phyloP scores from a whole-genome alignment of 2,888 invertebrate genomes.

The Cenopis cana region DNA sequence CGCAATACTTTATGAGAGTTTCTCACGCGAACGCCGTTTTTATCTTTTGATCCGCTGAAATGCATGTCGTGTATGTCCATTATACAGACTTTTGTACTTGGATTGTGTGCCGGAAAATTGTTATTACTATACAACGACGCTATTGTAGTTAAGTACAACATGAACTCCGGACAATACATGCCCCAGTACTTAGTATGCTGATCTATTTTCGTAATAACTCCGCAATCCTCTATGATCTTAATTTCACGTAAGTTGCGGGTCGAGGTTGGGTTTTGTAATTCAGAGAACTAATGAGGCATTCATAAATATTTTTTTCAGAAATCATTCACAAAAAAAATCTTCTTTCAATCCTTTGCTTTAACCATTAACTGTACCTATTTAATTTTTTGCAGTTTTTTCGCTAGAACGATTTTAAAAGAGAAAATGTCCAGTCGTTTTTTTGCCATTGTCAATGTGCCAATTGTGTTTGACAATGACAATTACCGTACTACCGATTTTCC shows the following conservation, averaged over 20 bases:
- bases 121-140: constrained; percentile 58
- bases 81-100: constrained; percentile 60
- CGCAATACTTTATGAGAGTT: constrained; percentile 8
- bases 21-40: constrained; percentile 33
- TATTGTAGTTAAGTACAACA: constrained; percentile 63
- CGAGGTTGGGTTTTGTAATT: constrained; percentile 15
- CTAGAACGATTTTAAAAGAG: background rate
- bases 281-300: background rate
- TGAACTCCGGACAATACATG: constrained; percentile 19
- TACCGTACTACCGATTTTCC: background rate
- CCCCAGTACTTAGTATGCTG: constrained; percentile 13
- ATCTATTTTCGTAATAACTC: constrained; percentile 23
- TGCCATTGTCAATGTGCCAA: background rate
- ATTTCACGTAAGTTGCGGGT: background rate
- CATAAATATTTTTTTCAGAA: background rate
- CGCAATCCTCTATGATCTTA: constrained; percentile 13
- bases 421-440: background rate
- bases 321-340: background rate
- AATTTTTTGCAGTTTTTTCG: background rate
- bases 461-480: background rate
- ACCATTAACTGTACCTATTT: no score
- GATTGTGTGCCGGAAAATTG: constrained; percentile 70
- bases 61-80: constrained; percentile 20
- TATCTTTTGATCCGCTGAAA: constrained; percentile 29
- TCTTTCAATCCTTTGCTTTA: background rate